Evolutionary conservation across 1,140 invertebrate genomes (phyloP).

Genomic region (Philopotamus ludificatus): DNA sequence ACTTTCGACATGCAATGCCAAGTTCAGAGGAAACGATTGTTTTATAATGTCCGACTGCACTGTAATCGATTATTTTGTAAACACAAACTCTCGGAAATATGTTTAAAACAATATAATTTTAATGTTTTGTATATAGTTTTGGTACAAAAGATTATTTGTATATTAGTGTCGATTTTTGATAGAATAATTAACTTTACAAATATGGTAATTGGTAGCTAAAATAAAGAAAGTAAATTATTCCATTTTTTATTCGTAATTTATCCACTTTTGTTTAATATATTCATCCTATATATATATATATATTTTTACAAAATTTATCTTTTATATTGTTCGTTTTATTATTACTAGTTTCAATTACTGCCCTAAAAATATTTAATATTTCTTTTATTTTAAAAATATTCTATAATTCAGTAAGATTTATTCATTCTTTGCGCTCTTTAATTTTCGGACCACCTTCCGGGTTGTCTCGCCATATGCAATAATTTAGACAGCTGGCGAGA

Average conservation of each 20-base stretch:
- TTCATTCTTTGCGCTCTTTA: constrained; percentile 37
- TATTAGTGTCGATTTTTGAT: constrained; percentile 42
- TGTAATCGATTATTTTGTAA: constrained; percentile 30
- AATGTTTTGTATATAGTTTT: constrained; percentile 39
- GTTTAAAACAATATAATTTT: neutral
- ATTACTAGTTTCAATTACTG: neutral
- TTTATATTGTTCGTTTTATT: neutral
- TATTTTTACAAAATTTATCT: neutral
- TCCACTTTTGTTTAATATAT: neutral
- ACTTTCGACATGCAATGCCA: neutral
- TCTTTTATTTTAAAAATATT: too few relatives aligned
- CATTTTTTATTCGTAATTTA: constrained; percentile 4
- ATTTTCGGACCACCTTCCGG: constrained; percentile 42
- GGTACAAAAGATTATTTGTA: constrained; percentile 37
- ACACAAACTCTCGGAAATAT: constrained; percentile 23
- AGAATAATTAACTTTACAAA: constrained; percentile 41
- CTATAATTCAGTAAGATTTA: too few relatives aligned
- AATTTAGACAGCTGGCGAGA: constrained; percentile 67
- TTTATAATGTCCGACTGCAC: constrained; percentile 36
- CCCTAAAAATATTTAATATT: neutral
- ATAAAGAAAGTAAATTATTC: constrained; percentile 9
- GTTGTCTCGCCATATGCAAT: constrained; percentile 68
- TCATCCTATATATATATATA: neutral
- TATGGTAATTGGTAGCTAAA: constrained; percentile 42
- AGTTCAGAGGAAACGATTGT: constrained; percentile 26